Percentiles rank a stretch among this genome's conserved stretches.
Evolutionary conservation across 2,797 vertebrate species (phyloP).

Genomic region (Acestrorhynchus altus): DNA sequence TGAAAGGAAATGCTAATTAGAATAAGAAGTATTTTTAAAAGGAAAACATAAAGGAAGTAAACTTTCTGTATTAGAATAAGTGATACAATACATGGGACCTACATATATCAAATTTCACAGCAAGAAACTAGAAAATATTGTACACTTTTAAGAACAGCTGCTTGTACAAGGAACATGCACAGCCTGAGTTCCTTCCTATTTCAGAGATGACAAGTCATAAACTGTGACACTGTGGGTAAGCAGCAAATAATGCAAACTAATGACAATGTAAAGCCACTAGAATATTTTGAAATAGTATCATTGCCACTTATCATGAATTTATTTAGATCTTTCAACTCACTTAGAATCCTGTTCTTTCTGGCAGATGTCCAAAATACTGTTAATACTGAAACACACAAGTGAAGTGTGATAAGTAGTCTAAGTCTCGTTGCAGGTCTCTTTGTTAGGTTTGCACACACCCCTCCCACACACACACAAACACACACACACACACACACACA

Average conservation of each 20-base stretch:
- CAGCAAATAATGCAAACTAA: background rate
- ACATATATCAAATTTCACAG: background rate
- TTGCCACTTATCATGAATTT: background rate
- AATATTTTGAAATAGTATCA: background rate
- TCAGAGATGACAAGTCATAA: background rate
- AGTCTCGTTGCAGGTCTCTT: background rate
- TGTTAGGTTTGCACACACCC: background rate
- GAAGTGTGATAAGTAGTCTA: background rate
- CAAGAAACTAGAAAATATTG: background rate
- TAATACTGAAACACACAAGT: constrained; percentile 33
- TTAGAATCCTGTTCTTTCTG: constrained; percentile 56
- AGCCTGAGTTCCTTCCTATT: constrained; percentile 3
- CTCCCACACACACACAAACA: background rate
- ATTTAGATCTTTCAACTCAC: constrained; percentile 53
- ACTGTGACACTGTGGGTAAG: background rate
- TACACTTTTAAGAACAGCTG: background rate
- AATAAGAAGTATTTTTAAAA: background rate
- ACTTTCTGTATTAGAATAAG: background rate
- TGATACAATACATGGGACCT: background rate
- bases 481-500: background rate
- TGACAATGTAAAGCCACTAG: background rate
- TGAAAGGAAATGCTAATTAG: background rate
- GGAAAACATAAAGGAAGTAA: background rate
- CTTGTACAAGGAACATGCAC: background rate
- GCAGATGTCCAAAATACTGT: constrained; percentile 19